Conservation (phyloP, 2,888 invertebrate genomes). For the Venusia cambrica region DNA sequence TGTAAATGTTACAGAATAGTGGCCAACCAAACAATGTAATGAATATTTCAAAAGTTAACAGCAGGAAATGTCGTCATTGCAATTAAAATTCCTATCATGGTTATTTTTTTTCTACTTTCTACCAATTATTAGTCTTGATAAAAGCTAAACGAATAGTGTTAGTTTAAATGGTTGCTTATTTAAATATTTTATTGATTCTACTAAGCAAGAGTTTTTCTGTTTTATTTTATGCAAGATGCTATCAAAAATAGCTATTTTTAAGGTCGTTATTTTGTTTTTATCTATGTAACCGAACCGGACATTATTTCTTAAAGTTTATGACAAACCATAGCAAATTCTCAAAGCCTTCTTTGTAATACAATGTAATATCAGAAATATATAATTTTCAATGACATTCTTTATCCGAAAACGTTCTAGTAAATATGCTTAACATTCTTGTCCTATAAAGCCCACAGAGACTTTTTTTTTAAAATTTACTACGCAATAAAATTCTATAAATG, state of each 20-base stretch:
- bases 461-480: slow-evolving; percentile 46
- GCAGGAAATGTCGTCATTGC: slow-evolving; percentile 32
- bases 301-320: slow-evolving; percentile 8
- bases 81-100: slow-evolving; percentile 35
- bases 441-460: slow-evolving; percentile 35
- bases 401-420: slow-evolving; percentile 29
- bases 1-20: too few relatives aligned
- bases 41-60: slow-evolving; percentile 14
- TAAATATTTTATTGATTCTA: slow-evolving; percentile 2
- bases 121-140: slow-evolving; percentile 8
- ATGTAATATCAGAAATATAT: slow-evolving; percentile 34
- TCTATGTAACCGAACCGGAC: slow-evolving; percentile 1
- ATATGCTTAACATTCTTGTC: slow-evolving; percentile 32
- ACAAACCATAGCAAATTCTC: not conserved
- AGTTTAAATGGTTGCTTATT: slow-evolving; percentile 3
- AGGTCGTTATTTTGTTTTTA: too few relatives aligned
- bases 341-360: slow-evolving; percentile 22
- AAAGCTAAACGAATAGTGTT: slow-evolving; percentile 1
- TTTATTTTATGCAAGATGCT: too few relatives aligned
- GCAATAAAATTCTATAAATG: slow-evolving; percentile 53
- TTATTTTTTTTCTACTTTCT: slow-evolving; percentile 38
- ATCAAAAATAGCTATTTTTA: too few relatives aligned
- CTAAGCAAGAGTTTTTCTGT: too few relatives aligned
- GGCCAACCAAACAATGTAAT: too few relatives aligned
- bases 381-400: slow-evolving; percentile 28